Evolutionary conservation across 2,888 invertebrate genomes (phyloP).

Genomic region (Copidosoma aretas): DNA sequence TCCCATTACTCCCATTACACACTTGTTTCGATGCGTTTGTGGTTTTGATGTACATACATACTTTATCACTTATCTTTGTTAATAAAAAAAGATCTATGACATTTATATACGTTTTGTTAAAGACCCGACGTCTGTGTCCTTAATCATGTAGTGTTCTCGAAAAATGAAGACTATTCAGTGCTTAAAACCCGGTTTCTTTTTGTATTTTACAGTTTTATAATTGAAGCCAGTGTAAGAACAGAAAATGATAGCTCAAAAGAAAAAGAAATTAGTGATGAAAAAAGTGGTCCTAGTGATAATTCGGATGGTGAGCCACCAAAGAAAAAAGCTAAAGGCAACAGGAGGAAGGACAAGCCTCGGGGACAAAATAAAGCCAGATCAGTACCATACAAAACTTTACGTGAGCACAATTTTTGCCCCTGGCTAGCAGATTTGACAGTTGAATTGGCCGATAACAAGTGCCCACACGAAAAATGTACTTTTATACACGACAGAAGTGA

Average conservation of each 20-base stretch:
- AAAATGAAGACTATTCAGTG: too few relatives aligned
- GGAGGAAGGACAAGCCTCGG: constrained; percentile 63
- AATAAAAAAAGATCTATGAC: too few relatives aligned
- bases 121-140: not conserved
- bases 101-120: constrained; percentile 6
- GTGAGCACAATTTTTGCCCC: constrained; percentile 74
- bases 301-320: constrained; percentile 51
- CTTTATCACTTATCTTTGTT: too few relatives aligned
- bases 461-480: constrained; percentile 72
- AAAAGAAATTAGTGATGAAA: constrained; percentile 55
- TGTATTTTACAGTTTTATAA: constrained; percentile 60
- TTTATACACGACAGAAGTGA: constrained; percentile 79
- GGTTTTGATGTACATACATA: too few relatives aligned
- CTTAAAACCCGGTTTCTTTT: not conserved
- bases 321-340: constrained; percentile 59
- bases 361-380: constrained; percentile 84
- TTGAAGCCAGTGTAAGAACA: constrained; percentile 62
- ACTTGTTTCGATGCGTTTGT: too few relatives aligned
- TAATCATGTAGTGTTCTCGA: too few relatives aligned
- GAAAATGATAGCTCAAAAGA: constrained; percentile 63
- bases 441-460: constrained; percentile 63
- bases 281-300: constrained; percentile 34
- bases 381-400: constrained; percentile 70
- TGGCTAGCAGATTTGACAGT: constrained; percentile 67
- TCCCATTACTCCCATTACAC: not conserved